Evolutionary conservation across 2,888 invertebrate species (phyloP), one percentile per base, ranked within the genome.

Genomic region (Melinaea menophilus): DNA sequence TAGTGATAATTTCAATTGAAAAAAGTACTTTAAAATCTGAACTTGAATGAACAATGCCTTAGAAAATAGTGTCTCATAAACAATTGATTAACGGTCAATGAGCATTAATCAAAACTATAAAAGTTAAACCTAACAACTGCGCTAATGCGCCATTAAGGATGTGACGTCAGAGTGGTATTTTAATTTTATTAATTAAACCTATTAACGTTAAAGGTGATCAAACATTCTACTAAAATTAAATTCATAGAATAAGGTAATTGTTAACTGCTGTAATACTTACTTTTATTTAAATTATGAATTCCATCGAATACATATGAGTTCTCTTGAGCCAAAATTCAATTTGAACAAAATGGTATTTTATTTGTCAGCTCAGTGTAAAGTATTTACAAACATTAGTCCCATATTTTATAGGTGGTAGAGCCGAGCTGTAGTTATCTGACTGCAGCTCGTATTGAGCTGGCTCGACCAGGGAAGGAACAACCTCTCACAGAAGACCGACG

Each of bases 81-180:
- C 22, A 22, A 22, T 22, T 22, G 22, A 22, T 22, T 22, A 22
- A 22, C 22, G 22, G 22, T 22, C 22, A 22, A 59, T 65, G 62
- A 59, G 61, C 37, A 63, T 58, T 12, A 61, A 47, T 66, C 55
- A 58, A 56, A 64, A 63, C 65, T 62, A 59, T 66, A 68, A 70
- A 69, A 69, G 69, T 70, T 69, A 68, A 65, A 62, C 64, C 69
- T 68, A 71, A 67, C 64, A 65, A 65, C 61, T 57, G 56, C 61
- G 46, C 56, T 46, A 66, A 59, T 66, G 47, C 56, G 61, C 59
- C 59, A 59, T 66, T 61, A 61, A 31, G 37, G 54, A 64, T 60
- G 60, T 64, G 57, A 64, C 54, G 47, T 46, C 60, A 60, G 60
- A 22, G 46, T 47, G 64, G 60, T 57, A 64, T 64, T 58, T 47